phyloP scores from a whole-genome alignment of 2,797 vertebrate genomes.

The Coregonus suidteri region DNA sequence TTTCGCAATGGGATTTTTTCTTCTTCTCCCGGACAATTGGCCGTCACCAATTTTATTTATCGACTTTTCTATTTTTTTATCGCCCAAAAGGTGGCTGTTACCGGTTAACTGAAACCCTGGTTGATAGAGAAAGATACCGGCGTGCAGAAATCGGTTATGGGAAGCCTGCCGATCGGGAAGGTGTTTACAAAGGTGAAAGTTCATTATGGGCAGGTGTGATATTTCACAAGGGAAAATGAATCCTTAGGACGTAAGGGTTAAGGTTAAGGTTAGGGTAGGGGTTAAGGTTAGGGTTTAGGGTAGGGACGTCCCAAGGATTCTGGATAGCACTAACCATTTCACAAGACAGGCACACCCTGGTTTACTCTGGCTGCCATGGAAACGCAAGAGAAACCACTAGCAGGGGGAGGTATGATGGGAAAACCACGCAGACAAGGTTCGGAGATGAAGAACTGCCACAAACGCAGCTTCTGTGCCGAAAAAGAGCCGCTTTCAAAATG shows the following conservation, averaged over 20 bases:
- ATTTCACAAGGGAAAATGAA: constrained; percentile 6
- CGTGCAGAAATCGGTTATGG: not conserved
- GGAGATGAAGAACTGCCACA: constrained; percentile 32
- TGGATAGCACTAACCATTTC: not conserved
- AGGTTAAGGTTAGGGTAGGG: too few relatives aligned
- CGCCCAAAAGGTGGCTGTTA: too few relatives aligned
- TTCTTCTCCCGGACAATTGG: too few relatives aligned
- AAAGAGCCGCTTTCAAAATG: constrained; percentile 21
- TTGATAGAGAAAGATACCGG: too few relatives aligned
- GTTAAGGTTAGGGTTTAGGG: too few relatives aligned
- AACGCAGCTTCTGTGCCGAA: constrained; percentile 33
- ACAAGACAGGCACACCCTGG: constrained; percentile 3
- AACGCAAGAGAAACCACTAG: constrained; percentile 7
- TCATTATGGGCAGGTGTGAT: not conserved
- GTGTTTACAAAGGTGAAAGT: constrained; percentile 14
- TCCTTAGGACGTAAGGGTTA: too few relatives aligned
- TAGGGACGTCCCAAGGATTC: too few relatives aligned
- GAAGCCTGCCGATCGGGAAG: not conserved
- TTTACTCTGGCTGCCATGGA: constrained; percentile 16
- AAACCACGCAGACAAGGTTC: constrained; percentile 19
- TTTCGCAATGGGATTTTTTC: too few relatives aligned
- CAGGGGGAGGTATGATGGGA: constrained; percentile 22
- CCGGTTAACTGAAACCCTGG: too few relatives aligned
- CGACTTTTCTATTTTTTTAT: too few relatives aligned
- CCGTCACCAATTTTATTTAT: too few relatives aligned